Conservation (phyloP, 1,140 invertebrate species). For the Trypoxylus dichotomus region DNA sequence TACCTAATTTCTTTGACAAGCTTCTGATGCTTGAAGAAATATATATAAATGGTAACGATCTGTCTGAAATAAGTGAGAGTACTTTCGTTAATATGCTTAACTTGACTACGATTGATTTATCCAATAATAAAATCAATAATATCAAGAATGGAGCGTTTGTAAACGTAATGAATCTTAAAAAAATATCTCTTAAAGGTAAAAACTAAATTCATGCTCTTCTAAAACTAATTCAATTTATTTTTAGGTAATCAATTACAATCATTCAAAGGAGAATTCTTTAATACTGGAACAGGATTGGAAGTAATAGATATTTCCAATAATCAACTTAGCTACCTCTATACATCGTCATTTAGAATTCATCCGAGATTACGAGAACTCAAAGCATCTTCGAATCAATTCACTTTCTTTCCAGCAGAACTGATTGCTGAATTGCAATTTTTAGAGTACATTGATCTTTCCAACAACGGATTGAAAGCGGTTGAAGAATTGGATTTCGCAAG, state of each 20-base stretch:
- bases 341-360: conserved; percentile 81
- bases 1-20: conserved; percentile 71
- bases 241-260: conserved; percentile 67
- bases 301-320: conserved; percentile 75
- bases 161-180: conserved; percentile 68
- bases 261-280: conserved; percentile 80
- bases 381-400: conserved; percentile 74
- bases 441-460: conserved; percentile 72
- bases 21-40: conserved; percentile 66
- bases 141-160: conserved; percentile 71
- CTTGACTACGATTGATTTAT: conserved; percentile 71
- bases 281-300: conserved; percentile 70
- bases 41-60: conserved; percentile 66
- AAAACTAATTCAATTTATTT: not conserved
- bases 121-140: conserved; percentile 73
- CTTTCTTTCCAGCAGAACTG: conserved; percentile 79
- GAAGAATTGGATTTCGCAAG: conserved; percentile 84
- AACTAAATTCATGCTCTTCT: not conserved
- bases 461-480: conserved; percentile 74
- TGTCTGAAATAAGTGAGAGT: conserved; percentile 71
- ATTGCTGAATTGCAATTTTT: conserved; percentile 74
- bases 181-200: conserved; percentile 64
- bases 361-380: conserved; percentile 69
- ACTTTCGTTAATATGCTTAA: conserved; percentile 74
- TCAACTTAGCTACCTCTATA: conserved; percentile 75